Conservation (phyloP, 2,113 vertebrate species). For the Xiphorhynchus elegans region DNA sequence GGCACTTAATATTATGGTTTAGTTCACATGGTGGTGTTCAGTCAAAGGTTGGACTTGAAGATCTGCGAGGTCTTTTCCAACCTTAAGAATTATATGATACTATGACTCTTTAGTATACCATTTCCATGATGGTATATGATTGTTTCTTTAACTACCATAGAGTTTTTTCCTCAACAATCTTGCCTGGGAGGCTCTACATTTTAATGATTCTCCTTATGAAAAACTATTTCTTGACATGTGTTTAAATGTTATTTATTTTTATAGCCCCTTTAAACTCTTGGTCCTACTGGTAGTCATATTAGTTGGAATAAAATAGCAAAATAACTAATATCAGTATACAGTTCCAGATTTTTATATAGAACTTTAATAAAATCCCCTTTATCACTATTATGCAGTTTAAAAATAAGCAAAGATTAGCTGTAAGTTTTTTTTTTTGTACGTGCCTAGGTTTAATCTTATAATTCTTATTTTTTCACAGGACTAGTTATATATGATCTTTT, state of each 20-base stretch:
- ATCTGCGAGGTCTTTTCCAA: background rate
- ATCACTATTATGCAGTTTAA: background rate
- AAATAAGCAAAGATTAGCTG: background rate
- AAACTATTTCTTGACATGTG: constrained; percentile 1
- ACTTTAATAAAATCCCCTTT: constrained; percentile 20
- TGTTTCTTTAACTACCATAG: background rate
- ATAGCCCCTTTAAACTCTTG: constrained; percentile 1
- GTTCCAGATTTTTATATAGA: background rate
- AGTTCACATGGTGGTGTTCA: background rate
- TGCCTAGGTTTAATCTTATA: background rate
- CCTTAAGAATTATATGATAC: background rate
- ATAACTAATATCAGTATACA: background rate
- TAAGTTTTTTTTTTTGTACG: background rate
- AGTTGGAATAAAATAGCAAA: background rate
- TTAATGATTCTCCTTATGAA: background rate
- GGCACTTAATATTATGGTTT: background rate
- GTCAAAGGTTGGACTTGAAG: background rate
- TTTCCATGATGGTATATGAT: background rate
- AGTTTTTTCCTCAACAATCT: constrained; percentile 12
- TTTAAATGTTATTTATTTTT: constrained; percentile 1
- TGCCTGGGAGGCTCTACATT: background rate
- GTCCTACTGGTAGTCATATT: background rate
- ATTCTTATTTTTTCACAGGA: background rate
- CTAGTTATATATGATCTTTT: background rate
- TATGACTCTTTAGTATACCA: background rate